Conservation (phyloP, 2,797 vertebrate species). For the Sebastes hubbsi region DNA sequence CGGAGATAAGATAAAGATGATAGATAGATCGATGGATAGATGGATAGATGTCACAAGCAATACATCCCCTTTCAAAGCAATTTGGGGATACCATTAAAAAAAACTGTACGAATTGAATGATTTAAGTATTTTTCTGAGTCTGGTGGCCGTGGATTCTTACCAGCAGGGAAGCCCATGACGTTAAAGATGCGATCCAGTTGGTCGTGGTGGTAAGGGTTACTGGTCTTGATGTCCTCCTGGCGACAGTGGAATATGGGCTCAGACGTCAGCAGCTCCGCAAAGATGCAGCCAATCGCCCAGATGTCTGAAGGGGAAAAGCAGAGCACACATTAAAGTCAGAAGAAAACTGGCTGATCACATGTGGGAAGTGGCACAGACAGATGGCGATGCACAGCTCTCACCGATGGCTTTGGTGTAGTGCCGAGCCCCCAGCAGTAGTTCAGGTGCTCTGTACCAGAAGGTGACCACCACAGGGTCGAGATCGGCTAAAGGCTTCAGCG, state of each 20-base stretch:
- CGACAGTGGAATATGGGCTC: slow-evolving; percentile 99
- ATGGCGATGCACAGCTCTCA: slow-evolving; percentile 72
- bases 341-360: not conserved
- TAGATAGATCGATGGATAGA: too few relatives aligned
- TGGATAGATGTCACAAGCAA: not conserved
- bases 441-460: slow-evolving; percentile 99
- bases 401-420: slow-evolving; percentile 99
- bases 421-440: slow-evolving; percentile 96
- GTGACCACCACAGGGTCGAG: slow-evolving; percentile 99
- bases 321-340: not conserved
- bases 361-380: not conserved
- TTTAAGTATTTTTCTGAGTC: not conserved
- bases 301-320: slow-evolving; percentile 86
- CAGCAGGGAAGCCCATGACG: slow-evolving; percentile 99
- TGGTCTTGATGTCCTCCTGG: slow-evolving; percentile 99
- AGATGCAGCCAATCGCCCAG: slow-evolving; percentile 99
- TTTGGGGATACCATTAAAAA: not conserved
- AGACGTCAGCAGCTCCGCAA: slow-evolving; percentile 99
- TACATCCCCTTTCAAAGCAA: not conserved
- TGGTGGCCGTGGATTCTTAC: slow-evolving; percentile 71
- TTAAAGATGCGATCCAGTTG: slow-evolving; percentile 99
- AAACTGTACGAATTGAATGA: not conserved
- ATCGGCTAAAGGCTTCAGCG: slow-evolving; percentile 99
- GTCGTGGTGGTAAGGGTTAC: slow-evolving; percentile 99
- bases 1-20: too few relatives aligned